These are phyloP conservation scores for Trichomycterus rosablanca DNA, from an alignment of 2,113 vertebrate species.

Conservation along the genomic window DNA sequence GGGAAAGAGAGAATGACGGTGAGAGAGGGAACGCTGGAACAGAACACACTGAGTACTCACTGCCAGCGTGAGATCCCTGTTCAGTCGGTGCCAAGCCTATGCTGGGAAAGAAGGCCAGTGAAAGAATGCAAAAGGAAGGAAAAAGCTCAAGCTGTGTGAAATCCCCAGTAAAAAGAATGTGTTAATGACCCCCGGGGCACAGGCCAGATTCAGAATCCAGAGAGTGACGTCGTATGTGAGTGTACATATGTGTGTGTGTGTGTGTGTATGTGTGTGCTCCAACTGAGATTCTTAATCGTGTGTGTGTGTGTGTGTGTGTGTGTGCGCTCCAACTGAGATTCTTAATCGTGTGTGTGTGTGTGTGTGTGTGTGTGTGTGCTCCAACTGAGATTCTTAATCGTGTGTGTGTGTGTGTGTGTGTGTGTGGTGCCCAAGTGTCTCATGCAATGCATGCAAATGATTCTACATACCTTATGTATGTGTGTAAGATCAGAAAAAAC, in stretches of 20 bases:
- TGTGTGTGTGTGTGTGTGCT: not conserved
- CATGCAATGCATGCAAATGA: too few relatives aligned
- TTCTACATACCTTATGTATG: too few relatives aligned
- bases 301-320: conserved; percentile 2
- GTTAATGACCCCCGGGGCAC: conserved; percentile 11
- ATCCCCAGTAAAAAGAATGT: conserved; percentile 31
- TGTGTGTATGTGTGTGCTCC: conserved; percentile 7
- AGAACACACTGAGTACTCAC: conserved; percentile 6
- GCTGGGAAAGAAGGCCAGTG: conserved; percentile 28
- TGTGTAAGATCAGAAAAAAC: too few relatives aligned
- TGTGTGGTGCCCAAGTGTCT: not conserved
- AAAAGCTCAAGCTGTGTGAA: conserved; percentile 23
- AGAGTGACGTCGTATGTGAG: conserved; percentile 12
- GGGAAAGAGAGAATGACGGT: not conserved
- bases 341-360: not conserved
- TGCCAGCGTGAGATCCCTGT: conserved; percentile 28
- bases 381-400: not conserved
- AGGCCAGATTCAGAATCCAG: conserved; percentile 15
- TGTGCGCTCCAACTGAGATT: too few relatives aligned
- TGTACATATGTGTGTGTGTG: conserved; percentile 16
- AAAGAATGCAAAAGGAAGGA: conserved; percentile 34
- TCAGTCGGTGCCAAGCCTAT: conserved; percentile 11
- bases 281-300: not conserved
- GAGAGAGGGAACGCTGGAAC: conserved; percentile 21
- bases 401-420: conserved; percentile 7